phyloP scores from a whole-genome alignment of 2,888 invertebrate species.

The Phrixothrix hirtus region DNA sequence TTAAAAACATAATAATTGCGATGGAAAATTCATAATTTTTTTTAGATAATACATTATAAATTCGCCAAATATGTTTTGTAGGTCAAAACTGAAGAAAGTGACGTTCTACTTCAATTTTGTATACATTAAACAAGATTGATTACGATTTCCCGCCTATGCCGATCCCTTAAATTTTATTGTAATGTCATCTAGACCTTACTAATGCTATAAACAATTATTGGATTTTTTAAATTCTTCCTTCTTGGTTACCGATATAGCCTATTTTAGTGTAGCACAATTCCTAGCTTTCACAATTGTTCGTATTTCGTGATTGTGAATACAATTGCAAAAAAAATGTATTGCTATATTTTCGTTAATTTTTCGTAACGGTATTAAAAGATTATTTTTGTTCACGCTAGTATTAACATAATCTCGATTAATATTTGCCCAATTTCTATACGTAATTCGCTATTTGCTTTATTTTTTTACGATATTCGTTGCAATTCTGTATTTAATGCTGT shows the following conservation, averaged over 20 bases:
- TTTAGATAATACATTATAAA: too few relatives aligned
- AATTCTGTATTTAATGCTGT: too few relatives aligned
- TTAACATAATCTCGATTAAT: background rate
- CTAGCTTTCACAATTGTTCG: slow-evolving; percentile 1
- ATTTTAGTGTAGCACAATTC: background rate
- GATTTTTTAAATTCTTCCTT: slow-evolving; percentile 1
- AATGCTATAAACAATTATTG: too few relatives aligned
- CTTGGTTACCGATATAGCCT: background rate
- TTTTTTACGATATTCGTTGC: background rate
- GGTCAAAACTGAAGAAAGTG: too few relatives aligned
- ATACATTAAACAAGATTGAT: too few relatives aligned
- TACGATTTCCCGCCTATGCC: too few relatives aligned
- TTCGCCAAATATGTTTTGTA: too few relatives aligned
- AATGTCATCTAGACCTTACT: too few relatives aligned
- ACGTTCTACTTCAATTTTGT: too few relatives aligned
- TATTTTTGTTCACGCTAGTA: background rate
- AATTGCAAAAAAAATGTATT: background rate
- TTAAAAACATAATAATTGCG: too few relatives aligned
- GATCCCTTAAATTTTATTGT: too few relatives aligned
- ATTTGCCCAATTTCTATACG: background rate
- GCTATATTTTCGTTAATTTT: background rate
- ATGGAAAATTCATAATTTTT: too few relatives aligned
- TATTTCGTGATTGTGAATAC: background rate
- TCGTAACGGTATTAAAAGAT: background rate
- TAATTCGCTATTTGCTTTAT: background rate